phyloP scores from a whole-genome alignment of 2,888 invertebrate genomes.

The Cancer borealis region DNA sequence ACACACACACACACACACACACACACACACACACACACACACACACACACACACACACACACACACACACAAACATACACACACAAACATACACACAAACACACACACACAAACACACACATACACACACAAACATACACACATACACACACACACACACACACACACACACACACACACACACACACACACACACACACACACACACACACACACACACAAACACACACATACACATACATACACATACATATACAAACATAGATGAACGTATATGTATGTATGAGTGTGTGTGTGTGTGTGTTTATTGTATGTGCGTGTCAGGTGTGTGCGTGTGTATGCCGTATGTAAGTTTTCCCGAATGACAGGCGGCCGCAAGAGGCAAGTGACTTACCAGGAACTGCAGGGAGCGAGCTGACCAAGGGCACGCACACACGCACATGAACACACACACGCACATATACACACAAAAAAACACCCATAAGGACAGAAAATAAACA shows the following conservation, averaged over 20 bases:
- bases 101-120: too few relatives aligned
- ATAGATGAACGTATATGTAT: neutral
- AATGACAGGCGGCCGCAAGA: slow-evolving; percentile 22
- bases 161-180: too few relatives aligned
- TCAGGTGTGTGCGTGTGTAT: neutral
- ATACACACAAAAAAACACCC: neutral
- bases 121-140: too few relatives aligned
- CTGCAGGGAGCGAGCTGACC: slow-evolving; percentile 7
- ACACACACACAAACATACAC: too few relatives aligned
- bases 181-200: too few relatives aligned
- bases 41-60: too few relatives aligned
- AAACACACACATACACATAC: too few relatives aligned
- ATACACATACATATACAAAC: neutral
- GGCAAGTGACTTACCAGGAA: slow-evolving; percentile 40
- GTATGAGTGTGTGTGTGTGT: neutral
- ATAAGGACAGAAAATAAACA: neutral
- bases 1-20: slow-evolving; percentile 8
- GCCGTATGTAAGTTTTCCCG: slow-evolving; percentile 36
- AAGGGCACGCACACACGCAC: slow-evolving; percentile 22
- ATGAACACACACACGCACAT: neutral
- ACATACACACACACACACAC: too few relatives aligned
- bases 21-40: neutral
- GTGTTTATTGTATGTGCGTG: slow-evolving; percentile 11
- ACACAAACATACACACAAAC: too few relatives aligned
- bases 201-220: too few relatives aligned